Conservation (phyloP, 2,797 vertebrate species). For the Sebastes taczanowskii region DNA sequence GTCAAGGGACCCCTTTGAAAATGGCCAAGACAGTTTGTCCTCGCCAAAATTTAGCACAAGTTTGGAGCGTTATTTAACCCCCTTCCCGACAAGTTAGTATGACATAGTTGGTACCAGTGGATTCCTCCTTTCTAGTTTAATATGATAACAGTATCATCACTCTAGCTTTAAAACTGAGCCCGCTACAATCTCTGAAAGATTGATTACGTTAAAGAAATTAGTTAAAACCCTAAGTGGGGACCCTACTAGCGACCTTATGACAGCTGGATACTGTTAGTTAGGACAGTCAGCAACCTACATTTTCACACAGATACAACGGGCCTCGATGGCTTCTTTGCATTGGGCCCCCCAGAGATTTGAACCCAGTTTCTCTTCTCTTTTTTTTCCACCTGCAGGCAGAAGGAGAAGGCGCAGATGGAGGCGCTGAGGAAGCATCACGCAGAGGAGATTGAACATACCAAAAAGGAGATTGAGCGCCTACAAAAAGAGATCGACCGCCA, state of each 20-base stretch:
- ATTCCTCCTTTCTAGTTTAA: no score
- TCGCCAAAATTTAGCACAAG: no score
- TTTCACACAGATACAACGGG: neutral
- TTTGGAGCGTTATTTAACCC: no score
- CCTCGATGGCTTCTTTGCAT: no score
- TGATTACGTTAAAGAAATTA: no score
- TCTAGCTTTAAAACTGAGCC: no score
- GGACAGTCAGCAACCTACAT: neutral
- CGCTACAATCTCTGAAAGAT: no score
- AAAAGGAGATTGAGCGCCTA: conserved; percentile 91
- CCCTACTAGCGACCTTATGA: neutral
- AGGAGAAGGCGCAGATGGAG: conserved; percentile 87
- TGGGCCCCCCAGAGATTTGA: neutral
- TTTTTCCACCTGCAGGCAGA: conserved; percentile 81
- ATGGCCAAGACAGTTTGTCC: no score
- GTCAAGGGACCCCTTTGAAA: no score
- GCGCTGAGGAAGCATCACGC: conserved; percentile 86
- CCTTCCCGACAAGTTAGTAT: no score
- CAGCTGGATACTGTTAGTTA: neutral
- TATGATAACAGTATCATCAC: no score
- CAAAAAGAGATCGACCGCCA: conserved; percentile 92
- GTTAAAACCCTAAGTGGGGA: neutral
- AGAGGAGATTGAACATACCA: conserved; percentile 91
- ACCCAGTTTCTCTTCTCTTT: neutral
- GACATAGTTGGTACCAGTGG: no score